Conservation (phyloP, 2,797 vertebrate species). For the Hyperoplus lanceolatus region DNA sequence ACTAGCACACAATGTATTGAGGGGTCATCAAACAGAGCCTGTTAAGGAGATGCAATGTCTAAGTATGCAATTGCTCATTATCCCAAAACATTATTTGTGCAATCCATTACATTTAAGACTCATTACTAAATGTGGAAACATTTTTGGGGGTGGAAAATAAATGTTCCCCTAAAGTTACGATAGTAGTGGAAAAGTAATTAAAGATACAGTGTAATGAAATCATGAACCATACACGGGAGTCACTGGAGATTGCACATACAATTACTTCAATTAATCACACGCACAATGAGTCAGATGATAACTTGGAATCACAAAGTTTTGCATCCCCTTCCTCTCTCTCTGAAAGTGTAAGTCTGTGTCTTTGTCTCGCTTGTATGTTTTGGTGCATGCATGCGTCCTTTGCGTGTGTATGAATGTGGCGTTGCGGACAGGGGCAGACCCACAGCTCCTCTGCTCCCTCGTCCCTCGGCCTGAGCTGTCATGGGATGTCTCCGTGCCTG, state of each 20-base stretch:
- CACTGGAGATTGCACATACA: slow-evolving; percentile 78
- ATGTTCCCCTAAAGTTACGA: slow-evolving; percentile 78
- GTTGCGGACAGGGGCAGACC: slow-evolving; percentile 56
- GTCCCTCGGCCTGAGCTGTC: slow-evolving; percentile 72
- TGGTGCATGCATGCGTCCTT: slow-evolving; percentile 1
- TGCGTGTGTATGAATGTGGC: neutral
- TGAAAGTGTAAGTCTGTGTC: slow-evolving; percentile 23
- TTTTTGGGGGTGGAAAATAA: slow-evolving; percentile 67
- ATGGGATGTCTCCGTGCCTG: slow-evolving; percentile 81
- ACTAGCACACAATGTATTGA: slow-evolving; percentile 13
- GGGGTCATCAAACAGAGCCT: slow-evolving; percentile 15
- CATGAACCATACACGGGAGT: slow-evolving; percentile 78
- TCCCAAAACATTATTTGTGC: slow-evolving; percentile 67
- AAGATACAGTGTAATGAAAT: slow-evolving; percentile 83
- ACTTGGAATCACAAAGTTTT: slow-evolving; percentile 67
- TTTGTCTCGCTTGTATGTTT: slow-evolving; percentile 18
- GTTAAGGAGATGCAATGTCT: slow-evolving; percentile 31
- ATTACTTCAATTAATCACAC: slow-evolving; percentile 85
- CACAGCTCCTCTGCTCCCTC: slow-evolving; percentile 49
- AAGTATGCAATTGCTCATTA: slow-evolving; percentile 64
- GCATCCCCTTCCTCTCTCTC: slow-evolving; percentile 44
- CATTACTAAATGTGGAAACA: slow-evolving; percentile 68
- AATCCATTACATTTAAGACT: slow-evolving; percentile 74
- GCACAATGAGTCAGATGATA: slow-evolving; percentile 75
- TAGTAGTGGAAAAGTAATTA: slow-evolving; percentile 81